phyloP scores from a whole-genome alignment of 2,888 invertebrate species.

The Drosophila ezoana region DNA sequence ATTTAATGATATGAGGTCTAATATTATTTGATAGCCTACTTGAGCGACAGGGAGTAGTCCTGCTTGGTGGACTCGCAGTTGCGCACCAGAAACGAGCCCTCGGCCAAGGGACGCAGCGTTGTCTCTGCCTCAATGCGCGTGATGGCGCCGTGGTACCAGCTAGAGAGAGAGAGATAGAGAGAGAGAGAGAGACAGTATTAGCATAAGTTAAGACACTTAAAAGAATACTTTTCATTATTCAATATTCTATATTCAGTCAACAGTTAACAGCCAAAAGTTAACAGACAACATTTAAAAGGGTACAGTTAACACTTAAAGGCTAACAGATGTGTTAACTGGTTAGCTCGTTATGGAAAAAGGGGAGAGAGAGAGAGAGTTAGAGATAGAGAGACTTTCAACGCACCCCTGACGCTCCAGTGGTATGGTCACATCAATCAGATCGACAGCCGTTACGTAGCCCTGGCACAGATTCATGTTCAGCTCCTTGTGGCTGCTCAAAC shows the following conservation, averaged over 20 bases:
- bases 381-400: slow-evolving; percentile 69
- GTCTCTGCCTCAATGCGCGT: slow-evolving; percentile 96
- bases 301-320: too few species aligned
- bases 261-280: too few species aligned
- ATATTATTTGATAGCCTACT: slow-evolving; percentile 88
- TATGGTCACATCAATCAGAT: slow-evolving; percentile 91
- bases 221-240: too few species aligned
- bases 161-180: slow-evolving; percentile 73
- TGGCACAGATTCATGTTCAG: slow-evolving; percentile 90
- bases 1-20: too few species aligned
- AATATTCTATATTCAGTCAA: too few species aligned
- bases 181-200: not conserved
- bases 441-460: slow-evolving; percentile 87
- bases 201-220: too few species aligned
- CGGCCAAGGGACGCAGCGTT: slow-evolving; percentile 91
- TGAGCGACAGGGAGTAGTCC: slow-evolving; percentile 96
- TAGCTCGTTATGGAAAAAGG: too few species aligned
- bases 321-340: too few species aligned
- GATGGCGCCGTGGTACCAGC: slow-evolving; percentile 98
- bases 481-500: slow-evolving; percentile 85
- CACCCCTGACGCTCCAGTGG: slow-evolving; percentile 96
- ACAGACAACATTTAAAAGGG: too few species aligned
- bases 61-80: slow-evolving; percentile 97
- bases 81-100: slow-evolving; percentile 97
- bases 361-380: not conserved